Conservation (phyloP, 2,797 vertebrate species). For the Myotis vivesi region DNA sequence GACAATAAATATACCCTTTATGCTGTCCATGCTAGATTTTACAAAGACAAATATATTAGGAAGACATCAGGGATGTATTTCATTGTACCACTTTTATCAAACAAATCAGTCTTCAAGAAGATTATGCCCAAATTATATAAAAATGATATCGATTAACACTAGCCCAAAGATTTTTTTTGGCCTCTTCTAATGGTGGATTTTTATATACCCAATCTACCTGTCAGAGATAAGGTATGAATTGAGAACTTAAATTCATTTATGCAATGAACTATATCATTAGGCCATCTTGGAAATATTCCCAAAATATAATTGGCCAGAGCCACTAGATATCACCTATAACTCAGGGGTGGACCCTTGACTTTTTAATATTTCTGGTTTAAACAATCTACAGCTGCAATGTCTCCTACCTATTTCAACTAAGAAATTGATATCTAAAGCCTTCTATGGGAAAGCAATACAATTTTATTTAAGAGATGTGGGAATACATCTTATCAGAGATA, state of each 20-base stretch:
- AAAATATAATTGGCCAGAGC: not conserved
- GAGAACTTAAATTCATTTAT: not conserved
- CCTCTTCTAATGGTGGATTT: not conserved
- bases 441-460: not conserved
- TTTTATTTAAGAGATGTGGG: not conserved
- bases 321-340: not conserved
- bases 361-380: not conserved
- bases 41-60: not conserved
- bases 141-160: not conserved
- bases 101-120: not conserved
- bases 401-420: not conserved
- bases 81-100: not conserved
- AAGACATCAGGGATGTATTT: not conserved
- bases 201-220: not conserved
- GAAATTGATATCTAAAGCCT: not conserved
- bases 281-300: not conserved
- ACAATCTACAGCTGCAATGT: not conserved
- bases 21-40: not conserved
- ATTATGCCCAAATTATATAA: not conserved
- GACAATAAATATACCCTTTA: not conserved
- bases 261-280: not conserved
- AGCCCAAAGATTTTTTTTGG: not conserved
- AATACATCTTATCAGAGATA: not conserved
- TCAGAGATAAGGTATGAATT: not conserved
- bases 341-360: not conserved